Evolutionary conservation across 2,888 invertebrate genomes (phyloP).

Genomic region (Cataglyphis altisquamis): DNA sequence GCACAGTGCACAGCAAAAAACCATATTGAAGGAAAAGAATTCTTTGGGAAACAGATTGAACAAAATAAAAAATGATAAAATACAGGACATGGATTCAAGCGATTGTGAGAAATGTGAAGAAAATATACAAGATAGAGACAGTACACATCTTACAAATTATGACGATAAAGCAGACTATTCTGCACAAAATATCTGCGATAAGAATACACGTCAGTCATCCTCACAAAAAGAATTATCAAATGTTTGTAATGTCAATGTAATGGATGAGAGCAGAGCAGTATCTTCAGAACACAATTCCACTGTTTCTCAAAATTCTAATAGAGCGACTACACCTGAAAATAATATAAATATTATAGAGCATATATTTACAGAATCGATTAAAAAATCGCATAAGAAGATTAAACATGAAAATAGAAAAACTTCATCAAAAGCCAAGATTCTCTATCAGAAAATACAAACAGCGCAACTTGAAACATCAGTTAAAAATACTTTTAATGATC

Average conservation of each 20-base stretch:
- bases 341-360: conserved; percentile 74
- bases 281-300: conserved; percentile 54
- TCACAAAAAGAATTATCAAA: neutral
- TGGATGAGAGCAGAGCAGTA: conserved; percentile 8
- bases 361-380: conserved; percentile 80
- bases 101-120: conserved; percentile 14
- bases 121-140: neutral
- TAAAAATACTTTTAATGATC: neutral
- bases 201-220: neutral
- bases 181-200: neutral
- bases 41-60: neutral
- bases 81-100: neutral
- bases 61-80: neutral
- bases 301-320: conserved; percentile 16
- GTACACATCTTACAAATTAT: neutral
- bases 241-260: neutral
- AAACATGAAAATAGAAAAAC: conserved; percentile 79
- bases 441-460: conserved; percentile 48
- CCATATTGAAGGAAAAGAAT: neutral
- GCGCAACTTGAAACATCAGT: neutral
- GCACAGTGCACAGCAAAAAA: conserved; percentile 49
- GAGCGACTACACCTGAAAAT: conserved; percentile 79
- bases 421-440: conserved; percentile 71
- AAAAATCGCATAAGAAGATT: conserved; percentile 81
- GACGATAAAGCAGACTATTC: neutral